Base-by-base conservation (phyloP, 1,140 invertebrate species). In the Hylyphantes graminicola region DNA sequence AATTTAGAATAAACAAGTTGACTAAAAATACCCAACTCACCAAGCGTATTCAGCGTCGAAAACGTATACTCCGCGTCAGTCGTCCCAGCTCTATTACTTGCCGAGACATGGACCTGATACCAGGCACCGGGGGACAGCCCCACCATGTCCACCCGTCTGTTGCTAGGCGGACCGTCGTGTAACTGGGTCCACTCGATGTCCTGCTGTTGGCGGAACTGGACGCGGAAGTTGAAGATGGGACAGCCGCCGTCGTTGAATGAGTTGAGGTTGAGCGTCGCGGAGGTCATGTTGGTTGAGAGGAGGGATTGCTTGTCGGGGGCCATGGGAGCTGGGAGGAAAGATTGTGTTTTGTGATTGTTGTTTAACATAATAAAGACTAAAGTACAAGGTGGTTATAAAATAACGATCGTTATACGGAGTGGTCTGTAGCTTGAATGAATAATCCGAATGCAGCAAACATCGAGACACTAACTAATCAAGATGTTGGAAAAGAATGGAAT, bases 161-260 rank as follows among this genome's bases (percentile, higher is more conserved):
- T 61, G n/a, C 81, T 73, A 12, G 70, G 12, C 0, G 76, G 63
- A 12, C 73, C 77, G 21, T 83, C 86, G 11, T 83, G 72, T n/a
- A 88, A 50, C 17, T 85, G 21, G 10, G 86, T 88, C 89, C 89
- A 89, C 15, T 88, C 87, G 13, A 63, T 72, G 55, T 85, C 73
- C 50, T 84, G 67, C 15, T 87, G 74, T n/a, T 82, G 77, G 51
- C 90, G 89, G 76, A 91, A 91, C 15, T 89, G 89, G 11, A 92
- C 89, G 55, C 90, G 89, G 86, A 91, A 92, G 63, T 90, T 90
- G 7, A 87, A 88, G 63, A 93, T 91, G 7, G 91, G 90, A 88
- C 92, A 93, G 9, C 91, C 91, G n/a, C 90, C 89, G 65, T 90
- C 90, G 54, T 90, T 89, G 92, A 92, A 93, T 4, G 90, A 88